Evolutionary conservation across 2,113 vertebrate species (phyloP).

Genomic region (Centrocercus urophasianus): DNA sequence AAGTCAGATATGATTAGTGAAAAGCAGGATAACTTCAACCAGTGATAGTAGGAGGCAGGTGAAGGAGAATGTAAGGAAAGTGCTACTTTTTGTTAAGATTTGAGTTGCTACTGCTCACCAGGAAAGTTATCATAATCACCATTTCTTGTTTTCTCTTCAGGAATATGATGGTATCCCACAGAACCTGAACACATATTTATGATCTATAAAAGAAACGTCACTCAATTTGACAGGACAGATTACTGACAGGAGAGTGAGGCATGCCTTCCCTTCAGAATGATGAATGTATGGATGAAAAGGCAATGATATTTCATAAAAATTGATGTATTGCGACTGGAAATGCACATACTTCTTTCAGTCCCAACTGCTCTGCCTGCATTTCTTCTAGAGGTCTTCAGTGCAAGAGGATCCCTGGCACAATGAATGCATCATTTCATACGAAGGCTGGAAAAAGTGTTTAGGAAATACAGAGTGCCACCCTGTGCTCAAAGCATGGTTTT

Average conservation of each 20-base stretch:
- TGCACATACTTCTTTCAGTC: neutral
- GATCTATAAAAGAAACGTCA: neutral
- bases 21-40: neutral
- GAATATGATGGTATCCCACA: neutral
- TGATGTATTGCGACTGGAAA: neutral
- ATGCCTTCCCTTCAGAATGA: neutral
- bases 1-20: neutral
- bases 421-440: neutral
- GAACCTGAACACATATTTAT: neutral
- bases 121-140: neutral
- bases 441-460: neutral
- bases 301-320: neutral
- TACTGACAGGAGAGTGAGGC: neutral
- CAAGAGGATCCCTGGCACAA: neutral
- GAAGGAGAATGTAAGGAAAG: neutral
- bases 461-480: neutral
- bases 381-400: neutral
- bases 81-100: neutral
- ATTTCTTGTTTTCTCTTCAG: neutral
- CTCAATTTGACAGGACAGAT: neutral
- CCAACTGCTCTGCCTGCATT: neutral
- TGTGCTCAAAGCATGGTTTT: neutral
- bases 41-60: neutral
- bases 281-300: neutral
- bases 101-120: neutral